phyloP scores from a whole-genome alignment of 2,113 vertebrate genomes.

The human (Homo sapiens) region DNA sequence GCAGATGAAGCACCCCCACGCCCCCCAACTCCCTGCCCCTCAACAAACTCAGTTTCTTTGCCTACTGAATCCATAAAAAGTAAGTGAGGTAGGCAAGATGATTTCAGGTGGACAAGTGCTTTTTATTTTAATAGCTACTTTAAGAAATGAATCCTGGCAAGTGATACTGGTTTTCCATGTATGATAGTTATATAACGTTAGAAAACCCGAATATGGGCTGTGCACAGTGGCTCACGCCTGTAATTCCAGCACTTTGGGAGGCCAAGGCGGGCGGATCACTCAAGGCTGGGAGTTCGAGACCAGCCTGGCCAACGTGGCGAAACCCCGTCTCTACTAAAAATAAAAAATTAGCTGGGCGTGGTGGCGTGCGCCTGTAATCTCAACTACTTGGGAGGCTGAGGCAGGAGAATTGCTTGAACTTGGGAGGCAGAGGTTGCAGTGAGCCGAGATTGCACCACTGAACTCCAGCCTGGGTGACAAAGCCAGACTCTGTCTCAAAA shows the following conservation, averaged over 20 bases:
- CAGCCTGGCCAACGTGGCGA: too few species aligned
- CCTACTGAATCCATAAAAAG: constrained; percentile 47
- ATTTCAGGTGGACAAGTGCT: constrained; percentile 63
- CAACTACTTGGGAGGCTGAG: too few species aligned
- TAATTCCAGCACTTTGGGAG: too few species aligned
- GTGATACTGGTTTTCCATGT: constrained; percentile 12
- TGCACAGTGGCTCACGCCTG: too few species aligned
- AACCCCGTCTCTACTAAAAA: too few species aligned
- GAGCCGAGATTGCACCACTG: fast-evolving
- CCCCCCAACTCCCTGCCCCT: fast-evolving
- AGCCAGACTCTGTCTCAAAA: neutral
- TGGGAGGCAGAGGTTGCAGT: too few species aligned
- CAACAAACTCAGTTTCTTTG: neutral
- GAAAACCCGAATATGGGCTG: constrained; percentile 16
- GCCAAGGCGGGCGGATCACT: too few species aligned
- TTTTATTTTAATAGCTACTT: constrained; percentile 67
- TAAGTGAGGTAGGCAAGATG: constrained; percentile 51
- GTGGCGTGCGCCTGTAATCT: too few species aligned
- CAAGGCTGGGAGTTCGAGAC: too few species aligned
- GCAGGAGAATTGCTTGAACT: too few species aligned
- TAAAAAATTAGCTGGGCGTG: too few species aligned
- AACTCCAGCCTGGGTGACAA: too few species aligned
- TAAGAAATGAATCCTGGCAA: constrained; percentile 66
- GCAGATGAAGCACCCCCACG: neutral
- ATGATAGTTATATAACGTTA: constrained; percentile 58